phyloP scores from a whole-genome alignment of 2,797 vertebrate genomes.

The Amblyopsis hoosieri region DNA sequence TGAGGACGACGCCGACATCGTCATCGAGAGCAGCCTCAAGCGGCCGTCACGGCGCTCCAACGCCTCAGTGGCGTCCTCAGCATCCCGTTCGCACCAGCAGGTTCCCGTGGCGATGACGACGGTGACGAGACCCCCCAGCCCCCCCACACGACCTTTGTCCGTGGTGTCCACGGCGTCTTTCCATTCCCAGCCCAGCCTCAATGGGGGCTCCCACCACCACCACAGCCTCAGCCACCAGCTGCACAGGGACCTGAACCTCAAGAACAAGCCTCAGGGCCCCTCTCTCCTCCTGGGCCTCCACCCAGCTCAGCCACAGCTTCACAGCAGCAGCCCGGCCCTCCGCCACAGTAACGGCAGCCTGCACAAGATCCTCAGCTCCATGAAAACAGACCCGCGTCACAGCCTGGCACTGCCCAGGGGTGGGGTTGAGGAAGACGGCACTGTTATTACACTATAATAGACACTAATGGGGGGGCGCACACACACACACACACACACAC shows the following conservation, averaged over 20 bases:
- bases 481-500: conserved; percentile 10
- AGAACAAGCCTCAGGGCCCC: conserved; percentile 59
- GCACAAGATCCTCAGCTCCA: conserved; percentile 92
- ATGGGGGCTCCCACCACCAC: conserved; percentile 73
- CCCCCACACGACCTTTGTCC: conserved; percentile 72
- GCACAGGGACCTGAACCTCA: conserved; percentile 87
- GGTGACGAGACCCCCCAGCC: conserved; percentile 59
- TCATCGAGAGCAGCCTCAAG: conserved; percentile 91
- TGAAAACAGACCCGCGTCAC: conserved; percentile 92
- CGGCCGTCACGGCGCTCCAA: conserved; percentile 84
- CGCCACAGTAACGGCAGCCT: conserved; percentile 90
- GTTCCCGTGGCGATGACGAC: conserved; percentile 18
- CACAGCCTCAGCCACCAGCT: conserved; percentile 85
- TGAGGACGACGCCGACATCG: conserved; percentile 92
- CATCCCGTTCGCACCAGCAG: conserved; percentile 72
- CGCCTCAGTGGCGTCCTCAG: conserved; percentile 68
- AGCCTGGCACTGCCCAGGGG: conserved; percentile 92
- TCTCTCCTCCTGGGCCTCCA: conserved; percentile 62
- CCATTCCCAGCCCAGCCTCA: conserved; percentile 80
- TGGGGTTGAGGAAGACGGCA: conserved; percentile 95
- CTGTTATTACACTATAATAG: conserved; percentile 93
- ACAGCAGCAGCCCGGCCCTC: conserved; percentile 79
- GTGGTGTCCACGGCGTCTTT: conserved; percentile 79
- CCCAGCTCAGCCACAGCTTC: conserved; percentile 64
- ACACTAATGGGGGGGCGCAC: conserved; percentile 1